phyloP scores from a whole-genome alignment of 2,113 vertebrate genomes.

The Xiphias gladius region DNA sequence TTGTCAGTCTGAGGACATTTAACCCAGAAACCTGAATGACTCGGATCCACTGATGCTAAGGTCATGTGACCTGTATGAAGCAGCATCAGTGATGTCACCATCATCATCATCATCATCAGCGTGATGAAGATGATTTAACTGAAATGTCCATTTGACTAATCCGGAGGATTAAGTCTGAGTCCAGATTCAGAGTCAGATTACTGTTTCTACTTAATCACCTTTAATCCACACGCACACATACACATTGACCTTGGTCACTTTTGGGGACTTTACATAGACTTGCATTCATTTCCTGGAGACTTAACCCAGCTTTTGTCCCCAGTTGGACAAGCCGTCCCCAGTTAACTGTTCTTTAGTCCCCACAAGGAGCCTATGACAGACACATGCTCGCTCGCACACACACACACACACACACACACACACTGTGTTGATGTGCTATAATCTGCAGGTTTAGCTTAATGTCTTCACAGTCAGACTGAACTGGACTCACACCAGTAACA shows the following conservation, averaged over 20 bases:
- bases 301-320: too few species aligned
- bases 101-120: slow-evolving; percentile 14
- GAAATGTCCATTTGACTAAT: slow-evolving; percentile 73
- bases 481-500: slow-evolving; percentile 42
- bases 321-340: too few species aligned
- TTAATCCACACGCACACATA: slow-evolving; percentile 59
- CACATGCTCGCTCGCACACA: slow-evolving; percentile 48
- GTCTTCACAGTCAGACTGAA: not conserved
- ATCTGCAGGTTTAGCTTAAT: slow-evolving; percentile 33
- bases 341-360: too few species aligned
- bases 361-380: too few species aligned
- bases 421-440: slow-evolving; percentile 52
- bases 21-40: slow-evolving; percentile 1
- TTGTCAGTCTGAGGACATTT: not conserved
- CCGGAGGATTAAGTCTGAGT: slow-evolving; percentile 71
- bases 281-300: too few species aligned
- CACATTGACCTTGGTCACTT: not conserved
- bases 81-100: slow-evolving; percentile 25
- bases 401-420: slow-evolving; percentile 41
- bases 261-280: too few species aligned
- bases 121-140: slow-evolving; percentile 69
- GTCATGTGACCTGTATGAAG: slow-evolving; percentile 26
- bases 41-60: not conserved
- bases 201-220: slow-evolving; percentile 61
- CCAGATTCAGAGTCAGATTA: slow-evolving; percentile 70